Conservation (phyloP, 2,113 vertebrate genomes). For the Takifugu flavidus region DNA sequence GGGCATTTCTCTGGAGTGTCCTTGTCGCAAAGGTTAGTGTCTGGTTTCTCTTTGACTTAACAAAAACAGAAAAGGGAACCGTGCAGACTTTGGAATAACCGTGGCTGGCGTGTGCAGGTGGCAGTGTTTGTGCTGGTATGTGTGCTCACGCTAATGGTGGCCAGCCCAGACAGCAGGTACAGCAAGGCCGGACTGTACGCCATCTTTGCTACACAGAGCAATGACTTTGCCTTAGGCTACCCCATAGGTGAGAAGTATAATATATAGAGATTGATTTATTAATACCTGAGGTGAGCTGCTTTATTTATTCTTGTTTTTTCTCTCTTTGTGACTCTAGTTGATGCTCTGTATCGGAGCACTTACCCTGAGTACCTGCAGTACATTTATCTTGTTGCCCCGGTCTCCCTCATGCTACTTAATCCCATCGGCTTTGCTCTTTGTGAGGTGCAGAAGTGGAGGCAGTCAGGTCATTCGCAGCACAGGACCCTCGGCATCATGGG, state of each 20-base stretch:
- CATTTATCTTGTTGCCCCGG: constrained; percentile 95
- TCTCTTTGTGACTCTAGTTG: constrained; percentile 44
- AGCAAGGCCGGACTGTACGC: constrained; percentile 95
- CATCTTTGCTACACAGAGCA: constrained; percentile 97
- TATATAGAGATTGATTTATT: background rate
- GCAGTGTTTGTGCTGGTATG: constrained; percentile 89
- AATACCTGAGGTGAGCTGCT: background rate
- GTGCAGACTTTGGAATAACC: too few species aligned
- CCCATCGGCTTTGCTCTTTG: constrained; percentile 95
- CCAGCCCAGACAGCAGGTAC: constrained; percentile 84
- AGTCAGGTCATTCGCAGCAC: constrained; percentile 76
- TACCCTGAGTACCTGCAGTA: constrained; percentile 97
- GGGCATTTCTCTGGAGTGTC: constrained; percentile 92
- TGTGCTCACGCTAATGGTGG: constrained; percentile 85
- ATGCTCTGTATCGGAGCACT: constrained; percentile 87
- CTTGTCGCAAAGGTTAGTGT: constrained; percentile 80
- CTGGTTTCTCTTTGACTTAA: background rate
- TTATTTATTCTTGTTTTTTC: background rate
- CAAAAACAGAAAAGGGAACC: background rate
- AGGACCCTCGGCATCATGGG: constrained; percentile 84
- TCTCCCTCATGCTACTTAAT: constrained; percentile 97
- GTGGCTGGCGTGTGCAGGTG: constrained; percentile 69
- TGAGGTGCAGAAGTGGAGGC: constrained; percentile 92
- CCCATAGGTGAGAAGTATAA: constrained; percentile 82
- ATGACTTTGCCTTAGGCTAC: constrained; percentile 96